Base-by-base conservation (phyloP, 2,888 invertebrate genomes). In the Julus scandinavius region DNA sequence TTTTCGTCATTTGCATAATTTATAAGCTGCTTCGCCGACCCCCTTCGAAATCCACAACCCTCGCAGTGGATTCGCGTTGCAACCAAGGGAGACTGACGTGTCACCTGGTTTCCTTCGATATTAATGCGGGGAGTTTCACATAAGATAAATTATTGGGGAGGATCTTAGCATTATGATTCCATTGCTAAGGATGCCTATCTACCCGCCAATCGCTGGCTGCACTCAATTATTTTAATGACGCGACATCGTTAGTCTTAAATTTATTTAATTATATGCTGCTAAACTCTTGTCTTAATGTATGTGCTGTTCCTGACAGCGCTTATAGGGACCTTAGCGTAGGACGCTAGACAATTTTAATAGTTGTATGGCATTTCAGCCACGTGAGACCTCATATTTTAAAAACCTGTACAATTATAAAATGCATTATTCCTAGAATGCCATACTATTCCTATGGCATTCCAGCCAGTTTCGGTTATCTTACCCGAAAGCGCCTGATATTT, bases 181-280 rank as follows among this genome's bases (percentile, higher is more conserved):
- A 54, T 54, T 45, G 45, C 45, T 1, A 45, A 54, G 13, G 54
- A 13, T 17, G 54, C 54, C 54, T 54, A 54, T 13, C 54, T 13
- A 0, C 13, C 50, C 13, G 50, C 54, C 54, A 54, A 54, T 54
- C 54, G 54, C 13, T 54, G 54, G 54, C 13, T 54, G 54, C 13
- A 3, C 6, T 7, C 63, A n/a, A n/a, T n/a, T 15, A 15, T 17
- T 54, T 17, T 54, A 54, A 54, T 63, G 63, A 20, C n/a, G 63
- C n/a, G 2, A n/a, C 63, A 63, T 63, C n/a, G 63, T 63, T 63
- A 63, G 63, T n/a, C n/a, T 29, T 6, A 63, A 63, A 63, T 63
- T 63, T 63, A 63, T 63, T 63, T 63, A 63, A 63, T 63, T 63
- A 63, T 63, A 63, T 63, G 63, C 63, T 63, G n/a, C 63, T n/a